Evolutionary conservation across 2,113 vertebrate genomes (phyloP), one percentile per base, ranked within the genome.

Genomic region (Cacatua alba): DNA sequence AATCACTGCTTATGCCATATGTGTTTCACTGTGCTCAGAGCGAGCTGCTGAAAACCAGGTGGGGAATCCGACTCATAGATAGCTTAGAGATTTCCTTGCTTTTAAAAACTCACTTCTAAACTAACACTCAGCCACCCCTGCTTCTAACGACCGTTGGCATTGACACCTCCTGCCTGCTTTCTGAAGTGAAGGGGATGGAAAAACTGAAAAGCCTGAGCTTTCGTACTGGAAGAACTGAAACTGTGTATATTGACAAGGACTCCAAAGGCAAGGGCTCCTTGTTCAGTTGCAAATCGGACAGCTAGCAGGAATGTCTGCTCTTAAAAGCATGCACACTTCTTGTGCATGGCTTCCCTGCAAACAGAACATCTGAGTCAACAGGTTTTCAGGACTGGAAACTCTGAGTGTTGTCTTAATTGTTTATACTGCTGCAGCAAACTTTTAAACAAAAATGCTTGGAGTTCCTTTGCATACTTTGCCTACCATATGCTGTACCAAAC

Each of bases 341-440:
- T 82, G 92, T 95, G 96, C 96, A 98, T 95, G 93, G 85, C 88
- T 98, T 97, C 97, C 95, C 97, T 97, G 97, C 97, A 98, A 98
- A 97, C 93, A 98, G 95, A 98, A 97, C 97, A 97, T 98, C 98
- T 98, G 98, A 98, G 97, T 98, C 98, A 98, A 98, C 98, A 98
- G 98, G 98, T 98, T 98, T 98, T 98, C 97, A 97, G 97, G 97
- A 97, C 91, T 98, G 98, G 98, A 98, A 98, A 98, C 97, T 98
- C 95, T 98, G 98, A 98, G 96, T 96, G 97, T 97, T 97, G 98
- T 97, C 97, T 97, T 98, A 96, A 98, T 98, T 98, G 98, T 98
- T 98, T 98, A 98, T 98, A 98, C 89, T 97, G 88, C 97, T 95
- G 96, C 82, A 74, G 97, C 97, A 98, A 98, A 98, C 97, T 98